Evolutionary conservation across 2,113 vertebrate species (phyloP), one percentile per base, ranked within the genome.

Genomic region (Penelope pileata): DNA sequence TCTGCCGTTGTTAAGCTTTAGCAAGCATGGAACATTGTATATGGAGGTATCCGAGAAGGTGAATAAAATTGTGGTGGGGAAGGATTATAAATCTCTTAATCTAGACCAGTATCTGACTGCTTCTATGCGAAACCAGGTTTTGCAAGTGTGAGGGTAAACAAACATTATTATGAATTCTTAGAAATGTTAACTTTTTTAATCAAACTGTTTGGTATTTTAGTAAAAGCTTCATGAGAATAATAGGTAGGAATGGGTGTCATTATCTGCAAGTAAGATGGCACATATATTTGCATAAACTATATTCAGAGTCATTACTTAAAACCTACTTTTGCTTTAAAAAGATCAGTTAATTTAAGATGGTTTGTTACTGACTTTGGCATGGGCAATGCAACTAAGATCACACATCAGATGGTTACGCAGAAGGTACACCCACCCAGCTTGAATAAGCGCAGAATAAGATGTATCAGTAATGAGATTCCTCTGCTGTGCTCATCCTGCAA

Each of bases 361-460:
- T 94, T 91, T 94, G 84, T 93, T 97, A 68, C 64, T 22, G 83
- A 43, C 86, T 92, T 91, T 78, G 91, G 54, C 42, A 67, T 23
- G 23, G 69, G 40, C 84, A 89, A 48, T 90, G 56, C 80, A 94
- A 80, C 90, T 90, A 82, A 94, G 51, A 91, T 96, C 77, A n/a
- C 93, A 83, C 91, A 84, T 91, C 96, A 96, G 93, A 96, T 96
- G 93, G 84, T 91, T 88, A 30, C 64, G 74, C 74, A 84, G 93
- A 96, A 93, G 82, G 85, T 22, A 53, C 76, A 18, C 69, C 86
- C 68, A 91, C 94, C 40, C 42, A 36, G 27, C 36, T 0, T 88
- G 90, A 90, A 66, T 90, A 93, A 93, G 70, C 6, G 4, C 82
- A 77, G 79, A 74, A 82, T 79, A 69, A 84, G 67, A 94, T 80